phyloP scores from a whole-genome alignment of 1,140 invertebrate species.

The Nomia melanderi region DNA sequence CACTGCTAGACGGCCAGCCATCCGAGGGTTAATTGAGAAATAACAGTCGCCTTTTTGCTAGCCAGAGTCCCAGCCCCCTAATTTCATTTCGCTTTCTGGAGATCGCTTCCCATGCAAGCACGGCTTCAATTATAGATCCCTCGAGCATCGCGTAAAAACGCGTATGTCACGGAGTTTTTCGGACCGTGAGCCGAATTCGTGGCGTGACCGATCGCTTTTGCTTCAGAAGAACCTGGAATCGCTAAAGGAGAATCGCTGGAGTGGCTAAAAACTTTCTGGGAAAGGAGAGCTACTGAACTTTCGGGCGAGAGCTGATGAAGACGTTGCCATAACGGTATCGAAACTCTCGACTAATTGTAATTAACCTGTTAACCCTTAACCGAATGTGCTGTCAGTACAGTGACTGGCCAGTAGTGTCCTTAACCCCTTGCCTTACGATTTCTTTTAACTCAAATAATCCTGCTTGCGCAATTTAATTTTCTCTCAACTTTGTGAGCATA shows the following conservation, averaged over 20 bases:
- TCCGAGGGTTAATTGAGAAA: conserved; percentile 34
- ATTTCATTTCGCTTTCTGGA: conserved; percentile 18
- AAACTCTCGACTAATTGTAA: conserved; percentile 1
- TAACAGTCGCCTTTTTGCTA: conserved; percentile 18
- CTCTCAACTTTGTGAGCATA: too few species aligned
- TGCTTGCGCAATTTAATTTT: too few species aligned
- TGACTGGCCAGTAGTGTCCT: too few species aligned
- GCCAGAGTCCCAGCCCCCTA: not conserved
- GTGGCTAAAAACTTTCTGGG: not conserved
- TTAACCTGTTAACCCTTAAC: too few species aligned
- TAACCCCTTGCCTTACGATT: too few species aligned
- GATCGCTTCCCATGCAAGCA: not conserved
- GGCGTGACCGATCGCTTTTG: conserved; percentile 1
- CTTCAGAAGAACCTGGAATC: conserved; percentile 2
- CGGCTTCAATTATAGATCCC: conserved; percentile 11
- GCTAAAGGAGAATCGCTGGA: too few species aligned
- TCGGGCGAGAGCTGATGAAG: not conserved
- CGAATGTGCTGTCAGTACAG: too few species aligned
- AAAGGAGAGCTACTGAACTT: not conserved
- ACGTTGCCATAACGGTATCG: conserved; percentile 6
- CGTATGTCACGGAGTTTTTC: not conserved
- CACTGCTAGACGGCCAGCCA: too few species aligned
- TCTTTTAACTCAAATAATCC: too few species aligned
- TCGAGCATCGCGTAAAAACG: not conserved
- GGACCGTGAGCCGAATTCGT: not conserved